Evolutionary conservation across 2,797 vertebrate species (phyloP).

Genomic region (Cygnus olor): DNA sequence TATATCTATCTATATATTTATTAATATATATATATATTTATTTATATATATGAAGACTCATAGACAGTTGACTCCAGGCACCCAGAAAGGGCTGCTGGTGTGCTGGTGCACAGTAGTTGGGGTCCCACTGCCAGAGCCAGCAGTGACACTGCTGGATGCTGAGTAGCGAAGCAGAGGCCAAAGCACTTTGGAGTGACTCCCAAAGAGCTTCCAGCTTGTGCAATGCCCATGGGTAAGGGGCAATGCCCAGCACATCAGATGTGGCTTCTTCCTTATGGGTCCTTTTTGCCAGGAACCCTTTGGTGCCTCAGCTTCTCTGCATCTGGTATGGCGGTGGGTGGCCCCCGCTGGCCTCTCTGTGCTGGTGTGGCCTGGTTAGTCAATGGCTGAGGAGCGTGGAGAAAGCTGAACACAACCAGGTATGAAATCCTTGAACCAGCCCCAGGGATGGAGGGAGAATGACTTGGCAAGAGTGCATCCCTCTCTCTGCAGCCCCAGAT

Average conservation of each 20-base stretch:
- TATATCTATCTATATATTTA: too few relatives aligned
- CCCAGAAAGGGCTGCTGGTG: not conserved
- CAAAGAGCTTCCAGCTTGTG: not conserved
- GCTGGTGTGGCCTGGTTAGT: not conserved
- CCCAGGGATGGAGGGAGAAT: not conserved
- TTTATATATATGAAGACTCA: too few relatives aligned
- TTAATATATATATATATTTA: too few relatives aligned
- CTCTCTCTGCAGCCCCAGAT: not conserved
- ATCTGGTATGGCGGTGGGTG: not conserved
- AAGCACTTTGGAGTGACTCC: not conserved
- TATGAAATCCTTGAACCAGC: not conserved
- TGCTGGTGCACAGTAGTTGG: too few relatives aligned
- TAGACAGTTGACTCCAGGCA: not conserved
- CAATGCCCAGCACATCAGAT: not conserved
- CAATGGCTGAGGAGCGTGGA: accelerated
- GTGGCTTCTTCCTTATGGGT: not conserved
- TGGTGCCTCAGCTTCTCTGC: not conserved
- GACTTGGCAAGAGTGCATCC: accelerated
- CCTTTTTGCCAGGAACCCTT: not conserved
- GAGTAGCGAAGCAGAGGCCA: not conserved
- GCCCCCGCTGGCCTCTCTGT: not conserved
- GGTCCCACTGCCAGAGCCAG: not conserved
- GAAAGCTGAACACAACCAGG: not conserved
- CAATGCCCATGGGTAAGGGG: not conserved
- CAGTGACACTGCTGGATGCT: not conserved